Evolutionary conservation across 2,113 vertebrate genomes (phyloP).

Genomic region (Callipepla californica): DNA sequence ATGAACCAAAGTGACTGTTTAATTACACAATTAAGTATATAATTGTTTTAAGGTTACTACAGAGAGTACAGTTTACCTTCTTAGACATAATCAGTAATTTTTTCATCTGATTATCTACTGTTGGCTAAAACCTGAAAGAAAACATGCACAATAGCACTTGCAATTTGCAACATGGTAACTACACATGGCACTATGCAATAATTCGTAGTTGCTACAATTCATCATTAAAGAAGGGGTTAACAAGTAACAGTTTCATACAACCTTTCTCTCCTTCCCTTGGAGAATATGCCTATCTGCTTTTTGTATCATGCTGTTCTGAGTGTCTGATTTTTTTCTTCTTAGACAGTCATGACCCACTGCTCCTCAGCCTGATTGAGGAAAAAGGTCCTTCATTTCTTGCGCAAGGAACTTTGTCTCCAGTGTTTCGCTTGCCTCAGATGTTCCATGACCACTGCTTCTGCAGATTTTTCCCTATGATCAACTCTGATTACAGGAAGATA

Average conservation of each 20-base stretch:
- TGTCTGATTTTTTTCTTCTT: not conserved
- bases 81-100: not conserved
- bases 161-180: fast-evolving
- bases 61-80: not conserved
- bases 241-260: not conserved
- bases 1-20: not conserved
- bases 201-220: not conserved
- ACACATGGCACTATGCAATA: not conserved
- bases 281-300: not conserved
- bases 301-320: not conserved
- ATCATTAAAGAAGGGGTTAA: not conserved
- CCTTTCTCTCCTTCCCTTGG: not conserved
- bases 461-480: not conserved
- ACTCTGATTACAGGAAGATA: not conserved
- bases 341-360: not conserved
- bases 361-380: not conserved
- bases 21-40: not conserved
- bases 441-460: not conserved
- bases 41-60: not conserved
- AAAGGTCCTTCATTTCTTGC: not conserved
- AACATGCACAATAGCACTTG: not conserved
- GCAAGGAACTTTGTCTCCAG: not conserved
- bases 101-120: not conserved
- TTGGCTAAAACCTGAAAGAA: not conserved
- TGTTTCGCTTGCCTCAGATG: not conserved